Percentiles rank a stretch among this genome's conserved stretches.
Conservation (phyloP, 2,888 invertebrate genomes). For the Melieria picta region DNA sequence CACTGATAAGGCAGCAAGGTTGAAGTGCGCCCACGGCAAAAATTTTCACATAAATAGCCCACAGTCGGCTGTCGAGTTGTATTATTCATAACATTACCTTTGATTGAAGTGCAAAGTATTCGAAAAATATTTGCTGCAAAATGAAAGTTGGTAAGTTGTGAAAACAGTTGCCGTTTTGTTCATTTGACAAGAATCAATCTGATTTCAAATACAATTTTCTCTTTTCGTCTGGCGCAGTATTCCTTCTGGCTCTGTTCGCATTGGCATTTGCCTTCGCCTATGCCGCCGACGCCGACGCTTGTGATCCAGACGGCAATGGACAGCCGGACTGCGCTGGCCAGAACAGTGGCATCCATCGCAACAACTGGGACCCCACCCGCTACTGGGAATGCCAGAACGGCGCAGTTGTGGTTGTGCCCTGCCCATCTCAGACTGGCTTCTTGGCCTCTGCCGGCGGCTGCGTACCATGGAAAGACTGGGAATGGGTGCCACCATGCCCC, state of each 20-base stretch:
- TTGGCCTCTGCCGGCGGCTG: constrained; percentile 21
- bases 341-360: constrained; percentile 37
- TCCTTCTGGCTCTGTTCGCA: constrained; percentile 13
- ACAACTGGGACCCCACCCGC: constrained; percentile 42
- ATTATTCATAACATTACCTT: no score
- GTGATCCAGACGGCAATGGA: constrained; percentile 38
- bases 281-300: constrained; percentile 16
- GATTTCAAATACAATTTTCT: not conserved
- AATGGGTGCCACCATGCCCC: constrained; percentile 37
- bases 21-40: no score
- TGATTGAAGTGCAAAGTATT: no score
- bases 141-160: no score
- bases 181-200: no score
- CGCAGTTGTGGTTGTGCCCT: constrained; percentile 20
- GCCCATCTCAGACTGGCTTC: constrained; percentile 30
- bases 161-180: no score
- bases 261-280: constrained; percentile 22
- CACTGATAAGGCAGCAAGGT: no score
- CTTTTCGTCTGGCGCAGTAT: not conserved
- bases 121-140: no score
- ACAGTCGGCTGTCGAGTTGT: no score
- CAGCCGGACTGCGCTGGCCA: constrained; percentile 29
- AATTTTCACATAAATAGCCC: no score
- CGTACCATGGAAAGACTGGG: constrained; percentile 32
- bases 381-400: constrained; percentile 37